Percentiles rank a stretch among this genome's conserved stretches.
Evolutionary conservation across 2,888 invertebrate species (phyloP).

Genomic region (Listrodromus nycthemerus): DNA sequence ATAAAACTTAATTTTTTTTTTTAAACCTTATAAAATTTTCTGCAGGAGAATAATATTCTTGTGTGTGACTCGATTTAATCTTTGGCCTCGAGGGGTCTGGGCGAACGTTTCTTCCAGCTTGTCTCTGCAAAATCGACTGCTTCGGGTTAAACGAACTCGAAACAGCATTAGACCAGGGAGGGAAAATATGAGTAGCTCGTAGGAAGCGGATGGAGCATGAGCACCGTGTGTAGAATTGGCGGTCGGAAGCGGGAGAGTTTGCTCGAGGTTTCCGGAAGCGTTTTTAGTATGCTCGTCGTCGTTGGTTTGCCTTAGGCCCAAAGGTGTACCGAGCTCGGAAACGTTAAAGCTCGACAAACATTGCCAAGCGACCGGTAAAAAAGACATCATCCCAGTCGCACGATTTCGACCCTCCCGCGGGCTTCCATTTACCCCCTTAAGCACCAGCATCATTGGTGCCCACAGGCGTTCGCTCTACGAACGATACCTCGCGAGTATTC

Average conservation of each 20-base stretch:
- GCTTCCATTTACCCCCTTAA: conserved; percentile 7
- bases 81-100: too few relatives aligned
- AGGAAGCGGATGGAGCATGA: neutral
- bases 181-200: neutral
- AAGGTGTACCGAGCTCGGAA: neutral
- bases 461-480: neutral
- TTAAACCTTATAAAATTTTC: too few relatives aligned
- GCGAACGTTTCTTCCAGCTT: too few relatives aligned
- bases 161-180: neutral
- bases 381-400: neutral
- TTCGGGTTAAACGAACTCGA: conserved; percentile 7
- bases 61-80: too few relatives aligned
- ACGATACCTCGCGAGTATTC: neutral
- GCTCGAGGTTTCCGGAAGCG: conserved; percentile 11
- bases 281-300: neutral
- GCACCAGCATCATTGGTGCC: neutral
- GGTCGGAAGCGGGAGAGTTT: conserved; percentile 1
- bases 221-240: neutral
- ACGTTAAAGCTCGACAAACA: conserved; percentile 34
- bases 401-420: conserved; percentile 1
- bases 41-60: too few relatives aligned
- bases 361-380: neutral
- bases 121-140: neutral
- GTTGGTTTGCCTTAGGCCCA: neutral
- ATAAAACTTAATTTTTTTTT: too few relatives aligned